These are phyloP conservation scores for Drosophila mercatorum DNA, from an alignment of 2,888 invertebrate species.

Conservation along the genomic window DNA sequence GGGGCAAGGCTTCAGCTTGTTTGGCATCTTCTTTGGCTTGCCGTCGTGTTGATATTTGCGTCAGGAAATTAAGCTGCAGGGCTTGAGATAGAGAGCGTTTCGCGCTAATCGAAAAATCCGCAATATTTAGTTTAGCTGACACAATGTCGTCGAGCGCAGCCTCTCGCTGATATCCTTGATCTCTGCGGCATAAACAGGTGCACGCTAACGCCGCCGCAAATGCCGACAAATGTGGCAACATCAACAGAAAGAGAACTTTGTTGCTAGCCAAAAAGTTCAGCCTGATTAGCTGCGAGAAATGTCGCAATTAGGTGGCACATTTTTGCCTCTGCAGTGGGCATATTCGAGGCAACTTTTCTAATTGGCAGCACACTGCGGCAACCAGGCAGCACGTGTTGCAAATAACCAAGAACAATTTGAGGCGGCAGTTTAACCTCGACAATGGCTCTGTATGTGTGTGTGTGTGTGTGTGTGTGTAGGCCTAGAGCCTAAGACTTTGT, in stretches of 20 bases:
- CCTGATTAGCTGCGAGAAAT: conserved; percentile 69
- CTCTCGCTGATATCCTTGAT: conserved; percentile 15
- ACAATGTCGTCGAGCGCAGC: conserved; percentile 8
- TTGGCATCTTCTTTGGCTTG: conserved; percentile 48
- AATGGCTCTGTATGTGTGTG: not conserved
- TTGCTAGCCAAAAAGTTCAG: conserved; percentile 25
- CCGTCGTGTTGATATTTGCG: conserved; percentile 72
- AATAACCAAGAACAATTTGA: conserved; percentile 16
- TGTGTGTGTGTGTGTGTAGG: not conserved
- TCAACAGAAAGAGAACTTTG: conserved; percentile 10
- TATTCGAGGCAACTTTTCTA: conserved; percentile 40
- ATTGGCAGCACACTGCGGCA: conserved; percentile 37
- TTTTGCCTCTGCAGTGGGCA: conserved; percentile 16
- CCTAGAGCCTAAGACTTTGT: not conserved
- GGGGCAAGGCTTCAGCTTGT: conserved; percentile 51
- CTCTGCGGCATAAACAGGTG: conserved; percentile 29
- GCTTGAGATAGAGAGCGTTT: conserved; percentile 38
- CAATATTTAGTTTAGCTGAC: conserved; percentile 43
- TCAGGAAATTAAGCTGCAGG: conserved; percentile 73
- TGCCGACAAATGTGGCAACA: not conserved
- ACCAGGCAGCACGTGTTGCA: conserved; percentile 40
- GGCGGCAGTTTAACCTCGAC: conserved; percentile 14
- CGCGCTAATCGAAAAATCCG: conserved; percentile 57
- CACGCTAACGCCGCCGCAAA: not conserved
- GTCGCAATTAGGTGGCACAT: conserved; percentile 60